Percentiles rank a stretch among this genome's conserved stretches.
phyloP scores from a whole-genome alignment of 2,888 invertebrate species.

The Opisthograptis luteolata region DNA sequence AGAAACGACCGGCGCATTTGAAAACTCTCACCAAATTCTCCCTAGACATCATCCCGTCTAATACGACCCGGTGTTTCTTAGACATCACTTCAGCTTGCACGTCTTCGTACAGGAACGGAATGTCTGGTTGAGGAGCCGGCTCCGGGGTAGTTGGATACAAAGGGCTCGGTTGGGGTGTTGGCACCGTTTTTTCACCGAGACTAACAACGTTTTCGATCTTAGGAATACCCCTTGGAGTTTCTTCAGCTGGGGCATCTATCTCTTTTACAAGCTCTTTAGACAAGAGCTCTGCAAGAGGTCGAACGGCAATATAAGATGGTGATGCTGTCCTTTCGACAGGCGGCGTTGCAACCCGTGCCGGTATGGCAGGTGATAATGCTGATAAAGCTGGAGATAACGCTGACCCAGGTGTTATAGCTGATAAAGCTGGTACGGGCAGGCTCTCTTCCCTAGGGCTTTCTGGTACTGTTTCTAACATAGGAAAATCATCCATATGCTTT shows the following conservation, averaged over 20 bases:
- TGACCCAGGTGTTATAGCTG: slow-evolving; percentile 3
- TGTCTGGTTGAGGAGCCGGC: slow-evolving; percentile 27
- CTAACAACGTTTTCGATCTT: slow-evolving; percentile 83
- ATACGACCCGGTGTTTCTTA: slow-evolving; percentile 67
- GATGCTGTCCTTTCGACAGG: slow-evolving; percentile 30
- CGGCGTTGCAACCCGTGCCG: slow-evolving; percentile 9
- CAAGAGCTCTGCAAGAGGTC: slow-evolving; percentile 70
- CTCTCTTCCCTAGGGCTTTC: slow-evolving; percentile 29
- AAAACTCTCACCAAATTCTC: slow-evolving; percentile 72
- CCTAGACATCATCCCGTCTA: slow-evolving; percentile 76
- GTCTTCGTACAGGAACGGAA: slow-evolving; percentile 61
- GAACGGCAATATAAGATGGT: slow-evolving; percentile 62
- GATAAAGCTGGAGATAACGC: not conserved
- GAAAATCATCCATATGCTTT: slow-evolving; percentile 72
- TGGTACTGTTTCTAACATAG: slow-evolving; percentile 49
- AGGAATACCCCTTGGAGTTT: slow-evolving; percentile 47
- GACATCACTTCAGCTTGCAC: slow-evolving; percentile 63
- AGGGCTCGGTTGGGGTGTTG: slow-evolving; percentile 41
- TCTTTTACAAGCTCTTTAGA: slow-evolving; percentile 35
- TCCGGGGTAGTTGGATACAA: slow-evolving; percentile 38
- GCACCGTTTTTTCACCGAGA: slow-evolving; percentile 56
- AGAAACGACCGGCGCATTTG: slow-evolving; percentile 76
- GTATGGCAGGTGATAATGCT: slow-evolving; percentile 1
- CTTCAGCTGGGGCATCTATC: slow-evolving; percentile 14
- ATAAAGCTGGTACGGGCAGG: slow-evolving; percentile 16